phyloP scores from a whole-genome alignment of 2,113 vertebrate genomes.

The Tricholaema leucomelas region DNA sequence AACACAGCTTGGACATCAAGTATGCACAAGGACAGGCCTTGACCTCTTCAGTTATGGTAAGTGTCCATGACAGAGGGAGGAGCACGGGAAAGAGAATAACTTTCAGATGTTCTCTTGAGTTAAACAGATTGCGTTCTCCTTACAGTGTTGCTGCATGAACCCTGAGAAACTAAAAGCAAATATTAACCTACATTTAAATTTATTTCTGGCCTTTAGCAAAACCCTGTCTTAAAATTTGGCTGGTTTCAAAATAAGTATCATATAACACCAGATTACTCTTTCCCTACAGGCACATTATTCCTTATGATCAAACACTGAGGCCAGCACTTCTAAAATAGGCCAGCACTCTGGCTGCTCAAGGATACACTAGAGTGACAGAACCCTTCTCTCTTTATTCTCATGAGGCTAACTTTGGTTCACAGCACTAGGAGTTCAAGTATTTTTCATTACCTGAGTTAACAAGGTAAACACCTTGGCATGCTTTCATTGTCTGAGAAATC shows the following conservation, averaged over 20 bases:
- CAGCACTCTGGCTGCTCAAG: not conserved
- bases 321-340: not conserved
- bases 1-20: not conserved
- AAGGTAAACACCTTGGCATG: not conserved
- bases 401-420: not conserved
- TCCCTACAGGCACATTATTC: not conserved
- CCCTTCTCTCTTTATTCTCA: not conserved
- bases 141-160: not conserved
- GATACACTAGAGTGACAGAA: not conserved
- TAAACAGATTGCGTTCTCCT: not conserved
- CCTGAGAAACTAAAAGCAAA: not conserved
- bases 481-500: not conserved
- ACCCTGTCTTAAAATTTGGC: not conserved
- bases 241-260: not conserved
- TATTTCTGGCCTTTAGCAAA: not conserved
- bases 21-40: not conserved
- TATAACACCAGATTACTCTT: not conserved
- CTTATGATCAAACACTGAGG: not conserved
- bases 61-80: not conserved
- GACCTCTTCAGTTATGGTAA: constrained; percentile 2
- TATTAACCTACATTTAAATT: not conserved
- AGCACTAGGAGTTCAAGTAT: not conserved
- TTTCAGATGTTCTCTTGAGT: not conserved
- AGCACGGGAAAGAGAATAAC: not conserved
- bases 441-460: not conserved